Evolutionary conservation across 2,113 vertebrate species (phyloP).

Genomic region (Lota lota): DNA sequence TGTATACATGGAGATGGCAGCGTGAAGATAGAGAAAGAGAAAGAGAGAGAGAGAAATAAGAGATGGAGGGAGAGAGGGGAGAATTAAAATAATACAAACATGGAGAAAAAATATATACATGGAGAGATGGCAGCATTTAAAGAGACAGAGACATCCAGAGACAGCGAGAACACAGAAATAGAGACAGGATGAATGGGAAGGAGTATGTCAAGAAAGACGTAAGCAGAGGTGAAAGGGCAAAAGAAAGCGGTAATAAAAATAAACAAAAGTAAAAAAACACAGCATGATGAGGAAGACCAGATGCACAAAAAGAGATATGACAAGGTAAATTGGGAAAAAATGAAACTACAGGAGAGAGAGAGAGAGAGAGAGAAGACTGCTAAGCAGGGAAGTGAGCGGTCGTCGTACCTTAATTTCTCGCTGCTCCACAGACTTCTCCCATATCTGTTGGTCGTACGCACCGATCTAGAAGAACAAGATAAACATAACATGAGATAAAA

Average conservation of each 20-base stretch:
- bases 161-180: neutral
- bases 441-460: constrained; percentile 99
- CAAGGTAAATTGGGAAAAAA: no score
- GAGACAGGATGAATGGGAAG: constrained; percentile 3
- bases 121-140: neutral
- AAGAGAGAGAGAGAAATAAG: neutral
- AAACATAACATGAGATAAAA: neutral
- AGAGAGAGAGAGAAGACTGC: neutral
- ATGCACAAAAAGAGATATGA: neutral
- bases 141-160: no score
- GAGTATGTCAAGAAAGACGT: neutral
- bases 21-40: neutral
- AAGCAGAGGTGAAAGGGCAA: no score
- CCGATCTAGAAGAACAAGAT: constrained; percentile 82
- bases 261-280: neutral
- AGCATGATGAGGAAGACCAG: neutral
- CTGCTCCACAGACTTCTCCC: constrained; percentile 99
- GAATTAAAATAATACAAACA: neutral
- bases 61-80: constrained; percentile 14
- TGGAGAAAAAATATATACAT: constrained; percentile 21
- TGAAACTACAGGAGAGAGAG: neutral
- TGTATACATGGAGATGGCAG: constrained; percentile 26
- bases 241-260: no score
- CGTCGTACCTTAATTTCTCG: constrained; percentile 94
- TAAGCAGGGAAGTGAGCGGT: neutral